Conservation (phyloP, 2,888 invertebrate genomes). For the Hydriomena furcata region DNA sequence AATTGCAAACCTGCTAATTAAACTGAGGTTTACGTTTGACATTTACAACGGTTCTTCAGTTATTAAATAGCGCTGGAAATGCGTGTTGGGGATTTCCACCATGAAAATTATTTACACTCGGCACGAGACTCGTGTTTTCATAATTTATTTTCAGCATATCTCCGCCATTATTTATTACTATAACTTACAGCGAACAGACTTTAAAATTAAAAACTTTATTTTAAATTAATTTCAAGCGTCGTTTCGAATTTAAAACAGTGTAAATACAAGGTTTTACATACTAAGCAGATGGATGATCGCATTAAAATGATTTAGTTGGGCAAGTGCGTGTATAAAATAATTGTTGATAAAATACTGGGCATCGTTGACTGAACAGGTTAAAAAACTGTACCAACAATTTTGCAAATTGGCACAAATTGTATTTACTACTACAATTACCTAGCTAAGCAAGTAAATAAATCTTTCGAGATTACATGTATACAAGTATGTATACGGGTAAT, state of each 20-base stretch:
- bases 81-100: not conserved
- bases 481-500: too few species aligned
- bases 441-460: too few species aligned
- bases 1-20: too few species aligned
- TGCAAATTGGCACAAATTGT: too few species aligned
- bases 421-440: too few species aligned
- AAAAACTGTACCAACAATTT: too few species aligned
- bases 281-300: not conserved
- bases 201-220: slow-evolving; percentile 30
- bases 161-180: slow-evolving; percentile 21
- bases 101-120: slow-evolving; percentile 25
- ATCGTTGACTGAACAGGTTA: too few species aligned
- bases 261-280: slow-evolving; percentile 5
- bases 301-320: not conserved
- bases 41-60: too few species aligned
- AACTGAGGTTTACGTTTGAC: too few species aligned
- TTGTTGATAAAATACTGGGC: too few species aligned
- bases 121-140: slow-evolving; percentile 17
- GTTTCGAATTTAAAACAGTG: slow-evolving; percentile 7
- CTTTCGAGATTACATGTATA: too few species aligned
- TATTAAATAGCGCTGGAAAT: not conserved
- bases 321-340: not conserved
- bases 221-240: slow-evolving; percentile 11
- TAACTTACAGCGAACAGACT: slow-evolving; percentile 22
- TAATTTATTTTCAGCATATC: slow-evolving; percentile 29